A percentile compares a stretch with the other conserved stretches of the same genome.
Evolutionary conservation across 2,797 vertebrate genomes (phyloP).

Genomic region (Dendrocincla fuliginosa): DNA sequence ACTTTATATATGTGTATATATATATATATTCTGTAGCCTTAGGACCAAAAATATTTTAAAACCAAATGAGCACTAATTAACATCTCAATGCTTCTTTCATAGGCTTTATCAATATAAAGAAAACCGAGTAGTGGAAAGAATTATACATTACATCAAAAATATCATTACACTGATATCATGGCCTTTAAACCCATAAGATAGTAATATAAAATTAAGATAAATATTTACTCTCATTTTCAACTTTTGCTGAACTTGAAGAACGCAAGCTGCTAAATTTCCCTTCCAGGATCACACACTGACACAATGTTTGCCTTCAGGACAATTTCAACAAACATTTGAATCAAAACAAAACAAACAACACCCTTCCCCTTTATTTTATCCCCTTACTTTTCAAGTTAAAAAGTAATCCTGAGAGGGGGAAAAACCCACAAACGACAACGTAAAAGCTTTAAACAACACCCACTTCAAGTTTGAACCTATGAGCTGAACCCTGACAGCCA

Average conservation of each 20-base stretch:
- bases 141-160: neutral
- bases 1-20: neutral
- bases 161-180: neutral
- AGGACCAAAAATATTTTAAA: neutral
- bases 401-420: neutral
- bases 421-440: neutral
- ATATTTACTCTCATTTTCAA: neutral
- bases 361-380: neutral
- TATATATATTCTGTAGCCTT: neutral
- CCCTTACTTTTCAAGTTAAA: neutral
- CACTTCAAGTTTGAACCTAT: neutral
- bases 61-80: neutral
- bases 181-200: neutral
- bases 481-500: neutral
- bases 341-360: neutral
- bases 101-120: neutral
- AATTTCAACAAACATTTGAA: neutral
- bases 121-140: neutral
- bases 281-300: neutral
- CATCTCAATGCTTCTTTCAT: neutral
- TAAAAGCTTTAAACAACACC: neutral
- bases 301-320: neutral
- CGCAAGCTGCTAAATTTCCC: neutral
- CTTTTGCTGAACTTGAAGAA: neutral
- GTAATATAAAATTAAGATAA: neutral